These are phyloP conservation scores for Dicerorhinus sumatrensis DNA, from an alignment of 2,113 vertebrate species.

Conservation along the genomic window DNA sequence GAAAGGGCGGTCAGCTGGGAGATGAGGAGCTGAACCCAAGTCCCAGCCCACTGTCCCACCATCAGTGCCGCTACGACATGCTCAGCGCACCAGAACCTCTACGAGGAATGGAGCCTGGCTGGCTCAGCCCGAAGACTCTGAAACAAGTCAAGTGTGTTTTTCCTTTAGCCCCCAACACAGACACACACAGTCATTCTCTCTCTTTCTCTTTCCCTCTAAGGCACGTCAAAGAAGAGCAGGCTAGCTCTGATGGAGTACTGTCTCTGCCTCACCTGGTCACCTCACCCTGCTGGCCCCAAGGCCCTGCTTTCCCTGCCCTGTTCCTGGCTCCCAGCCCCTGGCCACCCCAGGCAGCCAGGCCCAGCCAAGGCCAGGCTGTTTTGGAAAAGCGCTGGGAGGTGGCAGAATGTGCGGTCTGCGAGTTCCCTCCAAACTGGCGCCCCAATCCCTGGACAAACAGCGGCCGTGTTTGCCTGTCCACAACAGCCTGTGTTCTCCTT, in stretches of 20 bases:
- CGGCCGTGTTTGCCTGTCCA: constrained; percentile 57
- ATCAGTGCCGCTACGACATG: fast-evolving
- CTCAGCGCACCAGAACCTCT: background rate
- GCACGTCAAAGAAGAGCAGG: background rate
- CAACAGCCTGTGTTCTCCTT: constrained; percentile 51
- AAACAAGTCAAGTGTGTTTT: background rate
- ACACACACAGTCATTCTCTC: background rate
- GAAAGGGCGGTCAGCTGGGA: background rate
- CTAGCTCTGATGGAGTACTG: background rate
- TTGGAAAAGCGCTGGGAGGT: constrained; percentile 74
- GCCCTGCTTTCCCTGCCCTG: background rate
- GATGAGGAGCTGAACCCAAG: background rate
- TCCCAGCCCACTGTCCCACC: background rate
- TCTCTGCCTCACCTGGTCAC: background rate
- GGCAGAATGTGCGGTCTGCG: constrained; percentile 65
- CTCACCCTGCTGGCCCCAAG: background rate
- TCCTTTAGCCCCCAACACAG: background rate
- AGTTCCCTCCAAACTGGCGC: constrained; percentile 71
- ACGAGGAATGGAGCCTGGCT: background rate
- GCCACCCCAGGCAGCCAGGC: background rate
- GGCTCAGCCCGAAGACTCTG: background rate
- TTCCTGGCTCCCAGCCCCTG: constrained; percentile 38
- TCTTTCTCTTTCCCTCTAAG: background rate
- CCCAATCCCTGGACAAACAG: constrained; percentile 71
- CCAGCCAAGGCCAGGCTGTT: constrained; percentile 56